Evolutionary conservation across 2,113 vertebrate species (phyloP), one percentile per base, ranked within the genome.

Genomic region (Channa argus): DNA sequence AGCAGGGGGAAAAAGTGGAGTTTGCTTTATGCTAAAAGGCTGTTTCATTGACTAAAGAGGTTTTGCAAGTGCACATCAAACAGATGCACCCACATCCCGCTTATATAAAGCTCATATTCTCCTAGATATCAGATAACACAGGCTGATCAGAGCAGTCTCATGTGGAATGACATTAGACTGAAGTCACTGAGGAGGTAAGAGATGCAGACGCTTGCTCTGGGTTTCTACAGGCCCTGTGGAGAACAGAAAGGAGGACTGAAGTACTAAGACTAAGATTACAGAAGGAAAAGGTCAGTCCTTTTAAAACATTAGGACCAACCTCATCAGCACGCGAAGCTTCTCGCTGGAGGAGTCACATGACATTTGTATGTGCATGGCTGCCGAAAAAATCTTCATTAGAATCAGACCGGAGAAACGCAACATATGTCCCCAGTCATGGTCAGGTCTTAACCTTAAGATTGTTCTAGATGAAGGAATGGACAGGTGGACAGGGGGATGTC

Each of bases 1-100:
- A 45, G 8, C 15, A 44, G 24, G 15, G 6, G 7, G 8, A 24
- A 24, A 24, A 24, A 24, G 24, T 24, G 38, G 45, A 49, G 54
- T 24, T 24, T 24, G 24, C 24, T 24, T 24, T 24, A 24, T 41
- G 41, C 51, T 51, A 2, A 11, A 6, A 36, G 38, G 13, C 14
- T 41, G 55, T 15, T 15, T 38, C 6, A 8, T 44, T 50, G 50
- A 24, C 24, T 24, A 50, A 5, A 52, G 36, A 14, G 41, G 24
- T 75, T 59, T 70, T 24, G 41, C 49, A 14, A 14, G 34, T 59
- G 54, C 55, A 47, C 49, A 46, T 14, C 72, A 75, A 61, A 66
- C 67, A 60, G 5, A 2, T 43, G 24, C 1, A 7, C 47, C 11
- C 2, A n/a, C 11, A 55, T 67, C 45, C 13, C 5, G 44, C 8